Evolutionary conservation across 2,888 invertebrate species (phyloP).

Genomic region (Nycteola revayana): DNA sequence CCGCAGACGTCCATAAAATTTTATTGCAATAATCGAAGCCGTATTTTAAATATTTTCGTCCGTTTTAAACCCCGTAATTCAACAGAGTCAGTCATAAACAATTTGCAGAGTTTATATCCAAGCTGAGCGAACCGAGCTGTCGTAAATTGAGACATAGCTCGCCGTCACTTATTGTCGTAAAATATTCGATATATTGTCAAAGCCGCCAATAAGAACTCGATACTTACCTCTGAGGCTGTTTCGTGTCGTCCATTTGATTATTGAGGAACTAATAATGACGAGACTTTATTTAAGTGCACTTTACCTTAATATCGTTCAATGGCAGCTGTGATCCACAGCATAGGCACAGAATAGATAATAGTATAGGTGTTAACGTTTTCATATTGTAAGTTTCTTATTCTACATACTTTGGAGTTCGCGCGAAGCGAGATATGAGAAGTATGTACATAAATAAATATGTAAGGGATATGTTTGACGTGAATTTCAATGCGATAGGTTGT

Average conservation of each 20-base stretch:
- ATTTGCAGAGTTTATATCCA: slow-evolving; percentile 47
- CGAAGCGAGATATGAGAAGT: slow-evolving; percentile 9
- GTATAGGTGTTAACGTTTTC: no score
- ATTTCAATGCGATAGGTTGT: slow-evolving; percentile 17
- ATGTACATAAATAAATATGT: slow-evolving; percentile 27
- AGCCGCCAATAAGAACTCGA: slow-evolving; percentile 29
- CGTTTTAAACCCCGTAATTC: slow-evolving; percentile 36
- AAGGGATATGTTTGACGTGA: slow-evolving; percentile 13
- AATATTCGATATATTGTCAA: slow-evolving; percentile 54
- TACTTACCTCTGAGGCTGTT: not conserved
- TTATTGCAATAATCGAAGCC: slow-evolving; percentile 10
- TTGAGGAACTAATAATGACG: slow-evolving; percentile 17
- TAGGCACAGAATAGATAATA: not conserved
- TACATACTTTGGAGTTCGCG: no score
- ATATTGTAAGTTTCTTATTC: no score
- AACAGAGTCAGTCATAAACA: slow-evolving; percentile 44
- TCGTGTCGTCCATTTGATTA: slow-evolving; percentile 22
- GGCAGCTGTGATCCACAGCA: slow-evolving; percentile 8
- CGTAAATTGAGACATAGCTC: slow-evolving; percentile 46
- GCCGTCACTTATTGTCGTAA: slow-evolving; percentile 45
- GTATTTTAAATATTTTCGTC: slow-evolving; percentile 14
- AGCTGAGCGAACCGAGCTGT: slow-evolving; percentile 38
- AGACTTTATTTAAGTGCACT: not conserved
- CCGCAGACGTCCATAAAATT: slow-evolving; percentile 3
- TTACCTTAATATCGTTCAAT: slow-evolving; percentile 1